These are phyloP conservation scores for Chloroclystis v-ata DNA, from an alignment of 2,888 invertebrate genomes.

Conservation along the genomic window DNA sequence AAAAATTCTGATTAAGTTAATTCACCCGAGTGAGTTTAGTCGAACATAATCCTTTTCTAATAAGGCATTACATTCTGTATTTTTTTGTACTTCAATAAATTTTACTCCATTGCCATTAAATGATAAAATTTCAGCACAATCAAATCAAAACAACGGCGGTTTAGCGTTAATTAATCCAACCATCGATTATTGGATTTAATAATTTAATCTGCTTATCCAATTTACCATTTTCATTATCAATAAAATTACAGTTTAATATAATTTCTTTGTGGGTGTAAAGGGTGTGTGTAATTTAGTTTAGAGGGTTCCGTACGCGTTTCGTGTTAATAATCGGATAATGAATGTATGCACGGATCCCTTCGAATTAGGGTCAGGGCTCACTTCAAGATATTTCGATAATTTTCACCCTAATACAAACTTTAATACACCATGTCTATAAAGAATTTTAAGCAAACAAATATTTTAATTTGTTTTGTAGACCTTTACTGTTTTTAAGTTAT, in stretches of 20 bases:
- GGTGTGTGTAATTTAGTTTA: constrained; percentile 18
- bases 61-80: no score
- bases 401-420: neutral
- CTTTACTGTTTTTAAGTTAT: no score
- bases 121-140: constrained; percentile 2
- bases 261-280: constrained; percentile 21
- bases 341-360: constrained; percentile 41
- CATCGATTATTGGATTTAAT: constrained; percentile 9
- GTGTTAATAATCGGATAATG: constrained; percentile 58
- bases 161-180: constrained; percentile 14
- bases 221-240: constrained; percentile 17
- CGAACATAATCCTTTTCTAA: no score
- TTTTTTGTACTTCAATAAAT: no score
- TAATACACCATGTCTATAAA: neutral
- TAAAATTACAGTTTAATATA: constrained; percentile 17
- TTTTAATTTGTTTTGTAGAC: no score
- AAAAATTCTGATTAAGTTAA: no score
- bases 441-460: no score
- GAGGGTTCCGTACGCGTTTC: constrained; percentile 32
- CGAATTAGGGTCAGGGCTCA: constrained; percentile 1
- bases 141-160: constrained; percentile 7
- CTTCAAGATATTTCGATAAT: no score
- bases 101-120: neutral
- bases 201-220: constrained; percentile 16
- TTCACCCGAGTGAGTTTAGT: no score